Conservation (phyloP, 2,888 invertebrate genomes). For the Antheraea assamensis region DNA sequence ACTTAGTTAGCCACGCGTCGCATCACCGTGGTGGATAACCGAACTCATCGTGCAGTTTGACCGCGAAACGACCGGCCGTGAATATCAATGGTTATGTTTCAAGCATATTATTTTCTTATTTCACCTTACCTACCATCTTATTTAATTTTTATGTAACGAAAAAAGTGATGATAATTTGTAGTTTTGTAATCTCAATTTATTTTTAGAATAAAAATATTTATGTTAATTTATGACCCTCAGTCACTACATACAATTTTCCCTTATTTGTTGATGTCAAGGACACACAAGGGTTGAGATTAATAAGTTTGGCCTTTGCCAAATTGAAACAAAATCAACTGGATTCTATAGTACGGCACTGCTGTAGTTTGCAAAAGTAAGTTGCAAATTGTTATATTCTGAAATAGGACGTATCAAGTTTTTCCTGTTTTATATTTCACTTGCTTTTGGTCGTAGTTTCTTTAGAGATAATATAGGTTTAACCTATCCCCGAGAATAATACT, state of each 20-base stretch:
- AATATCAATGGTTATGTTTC: conserved; percentile 18
- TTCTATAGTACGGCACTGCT: not conserved
- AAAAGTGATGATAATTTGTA: conserved; percentile 4
- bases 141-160: conserved; percentile 13
- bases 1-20: conserved; percentile 9
- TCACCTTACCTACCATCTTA: conserved; percentile 6
- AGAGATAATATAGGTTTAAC: no score
- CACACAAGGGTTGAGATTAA: not conserved
- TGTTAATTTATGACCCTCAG: not conserved
- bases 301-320: not conserved
- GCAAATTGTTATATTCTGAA: not conserved
- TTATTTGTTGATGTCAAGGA: not conserved
- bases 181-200: not conserved
- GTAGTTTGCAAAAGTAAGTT: not conserved
- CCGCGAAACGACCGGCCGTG: conserved; percentile 21
- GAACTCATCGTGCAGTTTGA: not conserved
- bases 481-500: no score
- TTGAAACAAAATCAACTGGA: not conserved
- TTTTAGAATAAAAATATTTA: not conserved
- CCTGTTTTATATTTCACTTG: not conserved
- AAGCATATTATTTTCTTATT: conserved; percentile 15
- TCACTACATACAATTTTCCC: not conserved
- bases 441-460: no score
- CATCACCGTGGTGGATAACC: conserved; percentile 12
- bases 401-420: not conserved